Base-by-base conservation (phyloP, 53 echinoderm and acorn worm genomes). In the Echinarachnius parma region DNA sequence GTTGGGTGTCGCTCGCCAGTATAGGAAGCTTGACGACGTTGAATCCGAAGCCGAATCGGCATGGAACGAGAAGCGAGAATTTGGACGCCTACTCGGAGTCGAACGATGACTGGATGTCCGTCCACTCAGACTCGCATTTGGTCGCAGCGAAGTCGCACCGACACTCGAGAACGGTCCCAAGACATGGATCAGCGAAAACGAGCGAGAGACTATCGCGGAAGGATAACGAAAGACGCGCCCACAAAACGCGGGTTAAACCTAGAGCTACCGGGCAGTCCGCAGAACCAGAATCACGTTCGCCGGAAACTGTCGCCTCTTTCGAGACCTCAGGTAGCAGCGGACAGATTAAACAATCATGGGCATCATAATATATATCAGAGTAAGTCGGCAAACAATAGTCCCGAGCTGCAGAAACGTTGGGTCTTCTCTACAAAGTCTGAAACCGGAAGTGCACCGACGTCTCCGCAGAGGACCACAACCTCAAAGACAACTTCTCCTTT, bases 111-210 rank as follows among this genome's bases (percentile, higher is more conserved):
- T 31, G 35, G 21, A 21, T 33, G 34, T 60, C 61, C 1, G 34
- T 60, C 18, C 61, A 34, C 32, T 60, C 61, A 10, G 61, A 60
- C 32, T 60, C 61, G 31, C 32, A 35, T 60, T 11, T 60, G n/a
- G 34, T 60, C 14, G 21, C 31, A 11, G 34, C 14, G 9, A 60
- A 33, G 19, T 60, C 60, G 19, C 60, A 13, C 23, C 20, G 1
- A 60, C 18, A 60, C 3, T 16, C 15, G 18, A 14, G 32, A 30
- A 58, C 15, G 28, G 31, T 58, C 0, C 26, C 25, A 13, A 27
- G 9, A 11, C 31, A n/a, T 10, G 28, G 4, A 32, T 21, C 1
- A 11, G 34, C 30, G n/a, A 18, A 21, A 21, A 5, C 5, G 20
- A 5, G 9, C 32, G n/a, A 21, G 32, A 31, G 61, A 10, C 21